Percentiles rank a stretch among this genome's conserved stretches.
Evolutionary conservation across 2,797 vertebrate species (phyloP).

Genomic region (Syndactyla subalaris): DNA sequence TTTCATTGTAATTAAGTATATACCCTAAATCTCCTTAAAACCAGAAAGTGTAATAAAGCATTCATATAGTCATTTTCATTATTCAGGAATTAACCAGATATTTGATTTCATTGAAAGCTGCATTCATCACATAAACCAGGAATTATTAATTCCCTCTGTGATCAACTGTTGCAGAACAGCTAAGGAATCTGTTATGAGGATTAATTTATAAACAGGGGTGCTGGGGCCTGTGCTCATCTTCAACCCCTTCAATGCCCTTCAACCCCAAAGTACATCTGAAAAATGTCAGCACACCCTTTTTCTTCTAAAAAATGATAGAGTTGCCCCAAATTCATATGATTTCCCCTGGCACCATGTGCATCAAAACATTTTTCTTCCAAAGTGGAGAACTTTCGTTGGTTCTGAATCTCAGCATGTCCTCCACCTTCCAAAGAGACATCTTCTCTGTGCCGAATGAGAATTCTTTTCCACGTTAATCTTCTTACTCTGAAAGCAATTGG

Average conservation of each 20-base stretch:
- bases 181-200: background rate
- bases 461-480: constrained; percentile 95
- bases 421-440: constrained; percentile 82
- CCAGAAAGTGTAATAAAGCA: background rate
- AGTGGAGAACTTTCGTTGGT: constrained; percentile 84
- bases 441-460: constrained; percentile 95
- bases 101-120: constrained; percentile 16
- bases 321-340: constrained; percentile 97
- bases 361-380: constrained; percentile 93
- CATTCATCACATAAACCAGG: background rate
- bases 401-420: constrained; percentile 66
- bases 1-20: background rate
- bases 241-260: constrained; percentile 71
- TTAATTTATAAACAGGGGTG: background rate
- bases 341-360: constrained; percentile 88
- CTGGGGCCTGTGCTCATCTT: background rate
- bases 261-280: constrained; percentile 83
- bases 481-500: constrained; percentile 83
- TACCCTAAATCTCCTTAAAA: background rate
- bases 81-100: background rate
- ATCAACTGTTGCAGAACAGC: background rate
- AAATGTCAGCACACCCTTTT: constrained; percentile 87
- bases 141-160: background rate
- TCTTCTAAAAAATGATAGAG: constrained; percentile 91
- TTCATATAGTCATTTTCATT: background rate